These are phyloP conservation scores for Encarsia formosa DNA, from an alignment of 2,888 invertebrate species.

Conservation along the genomic window DNA sequence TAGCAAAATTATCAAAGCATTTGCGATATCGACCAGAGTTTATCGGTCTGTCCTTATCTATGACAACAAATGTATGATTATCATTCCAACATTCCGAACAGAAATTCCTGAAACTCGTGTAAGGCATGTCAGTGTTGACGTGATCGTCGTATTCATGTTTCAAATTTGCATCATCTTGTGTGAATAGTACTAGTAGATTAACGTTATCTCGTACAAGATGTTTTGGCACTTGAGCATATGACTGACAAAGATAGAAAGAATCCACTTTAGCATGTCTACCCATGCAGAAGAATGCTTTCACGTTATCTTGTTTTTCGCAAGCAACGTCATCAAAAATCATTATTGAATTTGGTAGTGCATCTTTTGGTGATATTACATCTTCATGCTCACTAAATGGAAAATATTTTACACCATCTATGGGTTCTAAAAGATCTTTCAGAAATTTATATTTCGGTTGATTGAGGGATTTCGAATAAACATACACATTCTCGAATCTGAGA, in stretches of 20 bases:
- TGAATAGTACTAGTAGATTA: conserved; percentile 30
- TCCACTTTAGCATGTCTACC: conserved; percentile 30
- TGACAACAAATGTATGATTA: too few relatives aligned
- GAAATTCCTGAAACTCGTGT: conserved; percentile 26
- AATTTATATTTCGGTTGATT: conserved; percentile 40
- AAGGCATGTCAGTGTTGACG: conserved; percentile 31
- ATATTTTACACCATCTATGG: conserved; percentile 26
- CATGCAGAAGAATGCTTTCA: conserved; percentile 29
- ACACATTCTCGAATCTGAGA: too few relatives aligned
- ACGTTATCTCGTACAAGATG: conserved; percentile 31
- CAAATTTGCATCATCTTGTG: conserved; percentile 32
- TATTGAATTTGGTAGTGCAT: conserved; percentile 12
- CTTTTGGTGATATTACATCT: conserved; percentile 9
- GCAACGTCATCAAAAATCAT: conserved; percentile 32
- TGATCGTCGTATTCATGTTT: conserved; percentile 32
- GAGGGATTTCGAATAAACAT: too few relatives aligned
- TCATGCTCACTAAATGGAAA: conserved; percentile 21
- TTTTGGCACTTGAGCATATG: conserved; percentile 31
- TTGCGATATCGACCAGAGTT: too few relatives aligned
- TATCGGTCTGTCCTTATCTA: too few relatives aligned
- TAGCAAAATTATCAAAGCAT: too few relatives aligned
- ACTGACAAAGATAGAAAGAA: conserved; percentile 31
- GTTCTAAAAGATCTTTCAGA: conserved; percentile 28
- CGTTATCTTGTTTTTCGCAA: conserved; percentile 37
- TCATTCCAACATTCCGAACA: conserved; percentile 30